A percentile compares a stretch with the other conserved stretches of the same genome.
Evolutionary conservation across 2,797 vertebrate species (phyloP).

Genomic region (Philypnodon macrostomus): DNA sequence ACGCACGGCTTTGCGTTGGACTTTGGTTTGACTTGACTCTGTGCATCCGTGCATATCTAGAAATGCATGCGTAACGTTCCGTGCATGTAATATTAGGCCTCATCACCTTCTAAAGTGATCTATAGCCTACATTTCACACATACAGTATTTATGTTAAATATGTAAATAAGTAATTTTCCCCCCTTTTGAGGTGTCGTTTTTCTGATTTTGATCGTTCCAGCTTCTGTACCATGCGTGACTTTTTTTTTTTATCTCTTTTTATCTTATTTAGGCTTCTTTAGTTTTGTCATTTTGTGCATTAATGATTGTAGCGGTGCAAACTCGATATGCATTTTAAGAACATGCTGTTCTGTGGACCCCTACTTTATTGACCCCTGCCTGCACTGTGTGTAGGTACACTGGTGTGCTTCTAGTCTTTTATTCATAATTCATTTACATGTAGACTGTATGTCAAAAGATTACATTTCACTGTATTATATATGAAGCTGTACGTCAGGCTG

Average conservation of each 20-base stretch:
- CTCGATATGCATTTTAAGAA: slow-evolving; percentile 6
- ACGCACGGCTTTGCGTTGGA: slow-evolving; percentile 20
- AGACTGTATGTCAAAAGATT: slow-evolving; percentile 56
- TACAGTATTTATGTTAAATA: no score
- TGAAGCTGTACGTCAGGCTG: slow-evolving; percentile 45
- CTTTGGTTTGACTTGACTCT: slow-evolving; percentile 1
- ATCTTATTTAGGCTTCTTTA: background rate
- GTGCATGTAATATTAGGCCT: slow-evolving; percentile 1
- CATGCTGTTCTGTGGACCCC: slow-evolving; percentile 12
- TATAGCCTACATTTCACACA: background rate
- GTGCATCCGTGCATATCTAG: slow-evolving; percentile 2
- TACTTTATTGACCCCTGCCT: slow-evolving; percentile 5
- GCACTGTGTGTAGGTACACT: background rate
- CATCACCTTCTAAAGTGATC: background rate
- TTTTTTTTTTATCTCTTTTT: background rate
- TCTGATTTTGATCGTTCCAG: background rate
- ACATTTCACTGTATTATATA: slow-evolving; percentile 48
- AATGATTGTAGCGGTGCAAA: background rate
- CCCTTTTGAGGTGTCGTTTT: background rate
- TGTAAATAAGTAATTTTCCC: no score
- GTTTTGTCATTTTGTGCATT: background rate
- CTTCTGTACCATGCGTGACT: background rate
- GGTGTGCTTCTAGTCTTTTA: slow-evolving; percentile 42
- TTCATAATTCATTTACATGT: slow-evolving; percentile 50
- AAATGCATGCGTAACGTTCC: slow-evolving; percentile 1